These are phyloP conservation scores for Himalopsyche phryganea DNA, from an alignment of 1,140 invertebrate genomes.

Conservation along the genomic window DNA sequence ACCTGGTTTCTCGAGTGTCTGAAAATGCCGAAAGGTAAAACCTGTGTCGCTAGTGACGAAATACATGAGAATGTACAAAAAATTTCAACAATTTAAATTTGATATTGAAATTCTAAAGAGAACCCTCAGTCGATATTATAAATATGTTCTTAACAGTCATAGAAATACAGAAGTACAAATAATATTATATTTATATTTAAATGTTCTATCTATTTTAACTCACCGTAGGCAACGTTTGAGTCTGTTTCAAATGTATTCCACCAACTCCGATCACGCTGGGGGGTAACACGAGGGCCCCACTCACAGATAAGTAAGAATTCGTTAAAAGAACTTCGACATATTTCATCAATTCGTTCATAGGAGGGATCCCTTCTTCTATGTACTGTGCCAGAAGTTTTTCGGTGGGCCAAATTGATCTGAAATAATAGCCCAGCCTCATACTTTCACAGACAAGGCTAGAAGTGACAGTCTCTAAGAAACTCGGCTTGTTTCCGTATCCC, in stretches of 20 bases:
- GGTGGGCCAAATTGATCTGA: constrained; percentile 14
- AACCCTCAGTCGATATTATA: too few relatives aligned
- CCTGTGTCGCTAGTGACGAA: too few relatives aligned
- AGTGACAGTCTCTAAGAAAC: constrained; percentile 30
- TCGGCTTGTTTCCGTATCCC: constrained; percentile 26
- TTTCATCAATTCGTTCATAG: constrained; percentile 43
- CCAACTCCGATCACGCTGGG: constrained; percentile 57
- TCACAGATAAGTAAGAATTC: constrained; percentile 57
- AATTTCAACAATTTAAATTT: too few relatives aligned
- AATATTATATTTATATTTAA: too few relatives aligned
- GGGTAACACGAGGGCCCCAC: constrained; percentile 45
- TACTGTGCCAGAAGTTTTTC: constrained; percentile 36
- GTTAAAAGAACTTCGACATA: constrained; percentile 53
- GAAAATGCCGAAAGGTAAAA: too few relatives aligned
- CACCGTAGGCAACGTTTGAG: constrained; percentile 17
- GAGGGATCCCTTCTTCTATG: constrained; percentile 42
- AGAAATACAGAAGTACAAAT: too few relatives aligned
- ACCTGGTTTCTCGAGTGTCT: too few relatives aligned
- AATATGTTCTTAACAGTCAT: too few relatives aligned
- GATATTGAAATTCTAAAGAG: too few relatives aligned
- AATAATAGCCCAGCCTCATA: constrained; percentile 30
- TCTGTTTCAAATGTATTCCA: constrained; percentile 49
- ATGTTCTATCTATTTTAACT: constrained; percentile 28
- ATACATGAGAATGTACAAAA: too few relatives aligned
- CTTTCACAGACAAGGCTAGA: constrained; percentile 25